phyloP scores from a whole-genome alignment of 2,888 invertebrate species.

The Plebejus melissa region DNA sequence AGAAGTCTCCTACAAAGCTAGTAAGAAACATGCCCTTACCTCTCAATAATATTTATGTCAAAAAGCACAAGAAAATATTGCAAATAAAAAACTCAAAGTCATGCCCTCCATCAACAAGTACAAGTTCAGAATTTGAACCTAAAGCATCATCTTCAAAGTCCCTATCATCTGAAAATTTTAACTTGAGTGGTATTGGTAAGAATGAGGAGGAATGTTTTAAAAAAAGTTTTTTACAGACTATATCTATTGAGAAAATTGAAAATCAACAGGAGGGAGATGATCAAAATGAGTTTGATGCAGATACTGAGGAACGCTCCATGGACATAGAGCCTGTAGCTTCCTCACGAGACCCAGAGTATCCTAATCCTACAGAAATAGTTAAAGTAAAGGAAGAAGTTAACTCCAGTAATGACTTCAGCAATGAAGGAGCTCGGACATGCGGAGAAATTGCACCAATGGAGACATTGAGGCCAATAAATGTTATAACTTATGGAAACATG shows the following conservation, averaged over 20 bases:
- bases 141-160: slow-evolving; percentile 54
- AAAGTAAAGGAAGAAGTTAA: slow-evolving; percentile 66
- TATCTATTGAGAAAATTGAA: slow-evolving; percentile 56
- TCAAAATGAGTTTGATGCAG: slow-evolving; percentile 58
- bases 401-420: slow-evolving; percentile 61
- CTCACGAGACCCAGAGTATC: slow-evolving; percentile 44
- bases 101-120: slow-evolving; percentile 36
- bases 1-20: slow-evolving; percentile 46
- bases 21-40: slow-evolving; percentile 44
- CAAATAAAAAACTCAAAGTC: slow-evolving; percentile 65
- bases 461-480: slow-evolving; percentile 64
- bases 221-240: slow-evolving; percentile 49
- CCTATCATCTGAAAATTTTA: slow-evolving; percentile 56
- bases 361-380: slow-evolving; percentile 46
- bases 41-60: slow-evolving; percentile 67
- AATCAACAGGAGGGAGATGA: slow-evolving; percentile 41
- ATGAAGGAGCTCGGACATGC: slow-evolving; percentile 49
- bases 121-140: slow-evolving; percentile 43
- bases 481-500: slow-evolving; percentile 63
- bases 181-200: slow-evolving; percentile 49
- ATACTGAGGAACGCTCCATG: slow-evolving; percentile 64
- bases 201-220: slow-evolving; percentile 45
- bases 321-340: slow-evolving; percentile 58
- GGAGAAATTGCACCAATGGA: slow-evolving; percentile 52
- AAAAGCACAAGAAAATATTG: slow-evolving; percentile 67